Percentiles rank a stretch among this genome's conserved stretches.
Evolutionary conservation across 2,797 vertebrate species (phyloP).

Genomic region (Notolepis coatsorum): DNA sequence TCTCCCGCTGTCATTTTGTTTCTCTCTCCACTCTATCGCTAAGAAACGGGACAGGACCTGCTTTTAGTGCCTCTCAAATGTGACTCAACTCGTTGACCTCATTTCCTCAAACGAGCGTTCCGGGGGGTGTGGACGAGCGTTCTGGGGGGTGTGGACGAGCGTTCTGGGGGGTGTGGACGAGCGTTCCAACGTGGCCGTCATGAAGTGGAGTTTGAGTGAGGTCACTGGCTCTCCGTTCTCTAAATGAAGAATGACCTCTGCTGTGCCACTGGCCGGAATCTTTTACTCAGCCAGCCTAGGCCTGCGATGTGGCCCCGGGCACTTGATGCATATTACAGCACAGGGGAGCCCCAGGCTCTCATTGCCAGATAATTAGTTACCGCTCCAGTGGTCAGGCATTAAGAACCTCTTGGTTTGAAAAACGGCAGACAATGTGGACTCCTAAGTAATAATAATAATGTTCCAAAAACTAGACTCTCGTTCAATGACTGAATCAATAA

Average conservation of each 20-base stretch:
- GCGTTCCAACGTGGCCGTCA: constrained; percentile 14
- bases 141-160: constrained; percentile 6
- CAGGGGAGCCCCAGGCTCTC: constrained; percentile 39
- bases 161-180: constrained; percentile 6
- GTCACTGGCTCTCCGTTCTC: constrained; percentile 46
- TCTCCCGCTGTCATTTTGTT: background rate
- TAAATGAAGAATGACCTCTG: constrained; percentile 47
- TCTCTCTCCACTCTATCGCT: background rate
- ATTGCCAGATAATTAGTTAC: constrained; percentile 65
- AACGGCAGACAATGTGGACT: constrained; percentile 6
- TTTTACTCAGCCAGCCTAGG: constrained; percentile 54
- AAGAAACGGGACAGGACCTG: background rate
- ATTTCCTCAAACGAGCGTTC: constrained; percentile 40
- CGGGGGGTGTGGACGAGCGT: background rate
- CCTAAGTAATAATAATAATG: constrained; percentile 47
- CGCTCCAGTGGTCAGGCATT: constrained; percentile 55
- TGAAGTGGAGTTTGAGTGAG: constrained; percentile 54
- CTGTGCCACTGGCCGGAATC: constrained; percentile 53
- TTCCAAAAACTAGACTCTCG: constrained; percentile 34
- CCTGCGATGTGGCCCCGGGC: constrained; percentile 45
- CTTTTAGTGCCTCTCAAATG: background rate
- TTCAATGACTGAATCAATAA: constrained; percentile 17
- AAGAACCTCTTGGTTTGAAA: constrained; percentile 42
- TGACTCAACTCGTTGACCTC: constrained; percentile 23
- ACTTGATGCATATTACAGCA: constrained; percentile 64